Evolutionary conservation across 2,113 vertebrate genomes (phyloP).

Genomic region (Macquaria ambigua): DNA sequence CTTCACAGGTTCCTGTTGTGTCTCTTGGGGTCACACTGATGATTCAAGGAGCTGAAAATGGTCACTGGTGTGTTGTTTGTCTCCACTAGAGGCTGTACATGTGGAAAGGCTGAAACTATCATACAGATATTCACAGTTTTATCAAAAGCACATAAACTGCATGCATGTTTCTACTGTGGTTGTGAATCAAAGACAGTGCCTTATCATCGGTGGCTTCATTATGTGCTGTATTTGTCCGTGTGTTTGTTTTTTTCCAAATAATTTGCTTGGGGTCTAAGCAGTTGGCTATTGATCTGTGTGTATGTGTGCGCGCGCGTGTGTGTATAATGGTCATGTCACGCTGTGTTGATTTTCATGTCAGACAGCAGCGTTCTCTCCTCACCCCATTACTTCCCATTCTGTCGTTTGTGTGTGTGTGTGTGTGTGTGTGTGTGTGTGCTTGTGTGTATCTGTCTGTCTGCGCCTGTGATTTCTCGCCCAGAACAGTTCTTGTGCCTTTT

Average conservation of each 20-base stretch:
- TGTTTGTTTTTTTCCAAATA: conserved; percentile 35
- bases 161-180: conserved; percentile 3
- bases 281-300: conserved; percentile 65
- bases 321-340: conserved; percentile 70
- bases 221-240: background rate
- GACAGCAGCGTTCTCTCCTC: conserved; percentile 74
- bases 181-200: conserved; percentile 27
- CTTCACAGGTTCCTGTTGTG: background rate
- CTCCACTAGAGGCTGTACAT: background rate
- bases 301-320: conserved; percentile 23
- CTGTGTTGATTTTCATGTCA: conserved; percentile 78
- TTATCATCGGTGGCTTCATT: conserved; percentile 7
- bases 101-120: background rate
- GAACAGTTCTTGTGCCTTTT: conserved; percentile 47
- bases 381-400: conserved; percentile 78
- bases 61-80: background rate
- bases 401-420: conserved; percentile 37
- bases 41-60: background rate
- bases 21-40: background rate
- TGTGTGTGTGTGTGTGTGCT: conserved; percentile 27
- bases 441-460: conserved; percentile 35
- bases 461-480: conserved; percentile 46
- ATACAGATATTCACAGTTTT: background rate
- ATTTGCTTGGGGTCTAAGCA: conserved; percentile 50
- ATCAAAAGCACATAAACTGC: background rate